Evolutionary conservation across 2,113 vertebrate species (phyloP), one percentile per base, ranked within the genome.

Genomic region (Perca schrenkii): DNA sequence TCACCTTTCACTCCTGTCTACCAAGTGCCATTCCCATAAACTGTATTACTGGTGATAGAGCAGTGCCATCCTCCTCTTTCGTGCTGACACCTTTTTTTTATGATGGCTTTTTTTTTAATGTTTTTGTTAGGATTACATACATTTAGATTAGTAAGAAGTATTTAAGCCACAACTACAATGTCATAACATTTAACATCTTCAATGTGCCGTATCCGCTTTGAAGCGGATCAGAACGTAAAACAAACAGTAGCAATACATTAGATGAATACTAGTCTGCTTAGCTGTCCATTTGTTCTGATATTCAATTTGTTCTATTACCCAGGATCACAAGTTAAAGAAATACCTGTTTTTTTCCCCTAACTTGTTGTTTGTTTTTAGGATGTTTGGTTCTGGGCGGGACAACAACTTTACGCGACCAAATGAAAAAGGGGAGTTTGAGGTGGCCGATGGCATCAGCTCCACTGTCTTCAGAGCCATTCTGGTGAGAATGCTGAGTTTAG

Each of bases 341-440:
- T 0, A 21, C n/a, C 6, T 31, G 25, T 34, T n/a, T 25, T 43
- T 60, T 22, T 4, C 31, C 31, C 8, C 4, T 71, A 4, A 5
- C 36, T 21, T n/a, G n/a, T 19, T 50, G 1, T 67, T 40, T 89
- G 28, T 82, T 83, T 74, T 63, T 61, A 96, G 98, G 94, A 99
- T 99, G 98, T 99, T 99, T 90, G 98, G 98, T 57, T 98, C 98
- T 22, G 98, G 98, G 61, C 95, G 98, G 92, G 97, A 99, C 86
- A 96, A 99, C 94, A 99, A 99, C 84, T 99, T 99, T 67, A 99
- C 98, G 15, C 95, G 98, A 40, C 98, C 98, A 78, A 99, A 99
- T 87, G 98, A 99, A 61, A 99, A 99, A 84, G 98, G 98, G 86
- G 98, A 99, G 73, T 99, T 96, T 74, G 98, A 99, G 87, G 98